A percentile compares a stretch with the other conserved stretches of the same genome.
Conservation (phyloP, 1,140 invertebrate species). For the Lordiphosa collinella region DNA sequence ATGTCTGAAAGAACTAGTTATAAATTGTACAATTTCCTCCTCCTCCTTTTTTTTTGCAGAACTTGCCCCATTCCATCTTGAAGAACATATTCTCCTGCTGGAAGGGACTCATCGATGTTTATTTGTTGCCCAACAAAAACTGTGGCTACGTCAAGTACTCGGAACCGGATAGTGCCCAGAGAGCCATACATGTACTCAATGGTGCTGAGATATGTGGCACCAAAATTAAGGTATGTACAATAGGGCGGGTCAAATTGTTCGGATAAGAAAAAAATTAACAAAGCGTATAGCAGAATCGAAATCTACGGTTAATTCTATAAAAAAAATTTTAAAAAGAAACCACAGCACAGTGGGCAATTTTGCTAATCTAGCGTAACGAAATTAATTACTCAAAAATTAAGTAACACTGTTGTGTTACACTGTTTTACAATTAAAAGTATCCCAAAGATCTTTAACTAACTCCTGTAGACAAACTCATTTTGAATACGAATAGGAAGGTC, state of each 20-base stretch:
- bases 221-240: constrained; percentile 79
- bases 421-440: no score
- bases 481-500: no score
- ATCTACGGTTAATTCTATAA: no score
- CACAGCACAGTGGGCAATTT: no score
- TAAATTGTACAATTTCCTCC: constrained; percentile 80
- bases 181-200: constrained; percentile 82
- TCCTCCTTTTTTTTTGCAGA: constrained; percentile 88
- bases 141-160: constrained; percentile 96
- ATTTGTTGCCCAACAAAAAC: constrained; percentile 92
- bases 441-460: no score
- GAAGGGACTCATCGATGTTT: constrained; percentile 95
- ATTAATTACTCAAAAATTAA: no score
- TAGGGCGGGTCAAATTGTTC: no score
- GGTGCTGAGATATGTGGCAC: constrained; percentile 91
- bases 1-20: constrained; percentile 1
- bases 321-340: neutral
- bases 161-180: constrained; percentile 86
- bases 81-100: constrained; percentile 95
- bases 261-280: no score
- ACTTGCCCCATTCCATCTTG: constrained; percentile 89
- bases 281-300: no score
- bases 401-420: no score
- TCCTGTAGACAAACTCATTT: no score
- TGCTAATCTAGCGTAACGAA: no score